Evolutionary conservation across 37 sponge, comb jelly and placozoan genomes (phyloP), one percentile per base, ranked within the genome.

Genomic region (Hormiphora californensis): DNA sequence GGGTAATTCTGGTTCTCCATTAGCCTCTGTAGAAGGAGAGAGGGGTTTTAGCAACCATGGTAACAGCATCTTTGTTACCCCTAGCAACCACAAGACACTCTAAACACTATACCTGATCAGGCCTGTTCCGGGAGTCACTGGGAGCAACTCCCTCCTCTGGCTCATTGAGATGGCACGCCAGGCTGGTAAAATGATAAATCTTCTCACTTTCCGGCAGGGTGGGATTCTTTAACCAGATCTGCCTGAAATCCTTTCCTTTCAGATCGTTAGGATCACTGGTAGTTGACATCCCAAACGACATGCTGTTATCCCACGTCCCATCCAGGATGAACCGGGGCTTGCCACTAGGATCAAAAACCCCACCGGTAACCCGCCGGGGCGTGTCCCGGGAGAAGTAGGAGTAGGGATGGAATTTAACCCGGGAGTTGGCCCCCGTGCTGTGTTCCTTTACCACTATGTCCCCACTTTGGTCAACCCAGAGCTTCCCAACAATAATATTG

Each of bases 401-500:
- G 89, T 98, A 98, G 27, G 95, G 87, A 54, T 90, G 69, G 78
- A 69, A 98, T 88, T 98, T 98, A 37, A 93, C 9, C 11, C 49
- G 55, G 61, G 92, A 91, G 54, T 90, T 90, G 17, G 93, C 95
- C 22, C 89, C 86, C 0, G 92, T 98, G 5, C 86, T 92, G 89
- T 98, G 95, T 86, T 98, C 95, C 40, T 68, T 86, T 17, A 98
- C 90, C 28, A 91, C 92, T 53, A 91, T 32, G 30, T 98, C 99
- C 25, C 99, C 99, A 41, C 91, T 94, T 88, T 97, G 92, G 44
- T 98, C 99, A 0, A 94, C 89, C 92, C 93, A 98, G 12, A 98
- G 93, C 49, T 87, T 93, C 7, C 99, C 99, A 33, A 98, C 92
- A 21, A 98, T 98, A 86, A 98, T 98, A 88, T 98, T 98, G 46